Percentiles rank a stretch among this genome's conserved stretches.
phyloP scores from a whole-genome alignment of 2,113 vertebrate genomes.

The Elephantulus edwardii region DNA sequence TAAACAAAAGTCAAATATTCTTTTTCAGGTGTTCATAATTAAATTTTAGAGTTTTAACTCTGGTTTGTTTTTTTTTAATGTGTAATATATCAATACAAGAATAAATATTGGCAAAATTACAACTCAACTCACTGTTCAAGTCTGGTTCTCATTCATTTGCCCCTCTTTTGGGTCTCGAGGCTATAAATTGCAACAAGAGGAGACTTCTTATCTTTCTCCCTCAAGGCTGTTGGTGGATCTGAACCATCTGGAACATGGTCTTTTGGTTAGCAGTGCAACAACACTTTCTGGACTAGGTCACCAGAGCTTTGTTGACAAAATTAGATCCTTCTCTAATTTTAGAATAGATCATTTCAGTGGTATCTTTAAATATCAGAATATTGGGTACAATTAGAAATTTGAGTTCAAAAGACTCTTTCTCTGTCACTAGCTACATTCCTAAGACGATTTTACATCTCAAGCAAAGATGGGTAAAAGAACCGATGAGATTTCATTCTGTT shows the following conservation, averaged over 20 bases:
- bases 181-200: too few species aligned
- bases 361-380: conserved; percentile 8
- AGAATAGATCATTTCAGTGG: background rate
- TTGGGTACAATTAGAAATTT: background rate
- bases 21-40: background rate
- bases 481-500: too few species aligned
- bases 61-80: background rate
- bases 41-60: background rate
- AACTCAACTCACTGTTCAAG: too few species aligned
- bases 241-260: too few species aligned
- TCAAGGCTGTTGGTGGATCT: too few species aligned
- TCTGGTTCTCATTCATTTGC: too few species aligned
- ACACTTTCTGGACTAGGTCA: too few species aligned
- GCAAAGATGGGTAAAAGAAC: too few species aligned
- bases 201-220: too few species aligned
- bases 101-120: background rate
- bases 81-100: background rate
- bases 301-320: too few species aligned
- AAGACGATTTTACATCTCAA: background rate
- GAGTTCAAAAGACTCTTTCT: background rate
- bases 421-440: background rate
- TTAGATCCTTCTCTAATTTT: background rate
- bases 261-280: too few species aligned
- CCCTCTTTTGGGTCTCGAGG: too few species aligned
- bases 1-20: conserved; percentile 9